Conservation (phyloP, 2,888 invertebrate genomes). For the Mythimna lalbum region DNA sequence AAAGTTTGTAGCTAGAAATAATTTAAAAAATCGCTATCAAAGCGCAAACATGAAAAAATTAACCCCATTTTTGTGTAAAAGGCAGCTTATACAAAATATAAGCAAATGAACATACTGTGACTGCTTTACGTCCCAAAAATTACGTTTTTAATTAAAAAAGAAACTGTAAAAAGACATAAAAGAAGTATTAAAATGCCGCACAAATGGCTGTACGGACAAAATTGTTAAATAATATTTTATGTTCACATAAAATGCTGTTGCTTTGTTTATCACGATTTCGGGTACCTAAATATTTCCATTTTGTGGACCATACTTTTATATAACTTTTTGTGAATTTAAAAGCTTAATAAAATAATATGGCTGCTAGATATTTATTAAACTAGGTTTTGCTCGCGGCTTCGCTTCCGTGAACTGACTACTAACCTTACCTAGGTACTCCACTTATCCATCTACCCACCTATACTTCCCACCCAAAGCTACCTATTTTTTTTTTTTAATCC, state of each 20-base stretch:
- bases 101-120: slow-evolving; percentile 17
- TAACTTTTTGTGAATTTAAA: neutral
- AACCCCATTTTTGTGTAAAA: neutral
- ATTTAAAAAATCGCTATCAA: neutral
- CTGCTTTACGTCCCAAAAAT: slow-evolving; percentile 7
- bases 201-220: slow-evolving; percentile 23
- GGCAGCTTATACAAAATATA: neutral
- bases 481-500: too few relatives aligned
- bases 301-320: neutral
- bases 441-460: too few relatives aligned
- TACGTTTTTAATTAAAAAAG: slow-evolving; percentile 41
- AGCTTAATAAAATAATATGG: too few relatives aligned
- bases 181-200: slow-evolving; percentile 29
- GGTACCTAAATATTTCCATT: neutral
- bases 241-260: slow-evolving; percentile 23
- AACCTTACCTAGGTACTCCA: too few relatives aligned
- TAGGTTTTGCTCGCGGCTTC: too few relatives aligned
- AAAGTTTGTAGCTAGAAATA: too few relatives aligned
- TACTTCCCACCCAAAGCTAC: too few relatives aligned
- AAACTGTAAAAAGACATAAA: slow-evolving; percentile 27
- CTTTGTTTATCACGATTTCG: slow-evolving; percentile 20
- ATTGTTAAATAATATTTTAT: slow-evolving; percentile 46
- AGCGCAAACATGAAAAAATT: neutral
- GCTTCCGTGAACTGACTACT: too few relatives aligned
- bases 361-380: too few relatives aligned